Evolutionary conservation across 2,797 vertebrate genomes (phyloP).

Genomic region (Hydrocynus forskahlii): DNA sequence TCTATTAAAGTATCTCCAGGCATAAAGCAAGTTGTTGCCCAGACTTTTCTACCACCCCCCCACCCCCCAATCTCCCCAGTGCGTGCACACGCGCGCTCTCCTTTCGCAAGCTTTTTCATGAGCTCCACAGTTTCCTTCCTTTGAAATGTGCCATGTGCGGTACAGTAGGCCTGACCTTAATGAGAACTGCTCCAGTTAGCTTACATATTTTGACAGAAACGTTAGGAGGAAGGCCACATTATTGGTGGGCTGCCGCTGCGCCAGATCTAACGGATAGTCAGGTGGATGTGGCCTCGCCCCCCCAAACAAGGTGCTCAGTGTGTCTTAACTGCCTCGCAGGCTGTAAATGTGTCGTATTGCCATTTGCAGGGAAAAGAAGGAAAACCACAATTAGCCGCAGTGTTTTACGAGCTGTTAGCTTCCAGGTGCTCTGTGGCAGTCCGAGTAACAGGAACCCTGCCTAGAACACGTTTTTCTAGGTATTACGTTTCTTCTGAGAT

Average conservation of each 20-base stretch:
- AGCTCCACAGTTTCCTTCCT: conserved; percentile 37
- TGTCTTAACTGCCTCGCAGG: conserved; percentile 58
- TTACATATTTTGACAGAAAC: conserved; percentile 35
- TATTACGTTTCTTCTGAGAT: conserved; percentile 31
- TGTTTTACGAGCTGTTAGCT: conserved; percentile 77
- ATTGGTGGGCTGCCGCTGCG: background rate
- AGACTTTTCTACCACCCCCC: conserved; percentile 42
- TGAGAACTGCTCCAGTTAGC: conserved; percentile 31
- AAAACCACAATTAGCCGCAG: conserved; percentile 76
- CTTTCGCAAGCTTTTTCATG: conserved; percentile 32
- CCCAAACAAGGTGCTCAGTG: conserved; percentile 26
- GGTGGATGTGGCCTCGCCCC: conserved; percentile 40
- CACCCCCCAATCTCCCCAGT: background rate
- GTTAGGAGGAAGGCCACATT: conserved; percentile 31
- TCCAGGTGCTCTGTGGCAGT: conserved; percentile 71
- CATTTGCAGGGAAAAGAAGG: conserved; percentile 72
- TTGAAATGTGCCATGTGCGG: conserved; percentile 21
- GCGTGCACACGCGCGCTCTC: background rate
- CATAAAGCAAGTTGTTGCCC: conserved; percentile 42
- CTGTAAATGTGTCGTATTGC: conserved; percentile 75
- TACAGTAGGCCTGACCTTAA: conserved; percentile 26
- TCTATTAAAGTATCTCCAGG: conserved; percentile 48
- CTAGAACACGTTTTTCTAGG: conserved; percentile 32
- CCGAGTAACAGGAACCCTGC: conserved; percentile 63
- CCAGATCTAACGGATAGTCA: conserved; percentile 47